Evolutionary conservation across 1,140 invertebrate genomes (phyloP), one percentile per base, ranked within the genome.

Genomic region (Myzus persicae): DNA sequence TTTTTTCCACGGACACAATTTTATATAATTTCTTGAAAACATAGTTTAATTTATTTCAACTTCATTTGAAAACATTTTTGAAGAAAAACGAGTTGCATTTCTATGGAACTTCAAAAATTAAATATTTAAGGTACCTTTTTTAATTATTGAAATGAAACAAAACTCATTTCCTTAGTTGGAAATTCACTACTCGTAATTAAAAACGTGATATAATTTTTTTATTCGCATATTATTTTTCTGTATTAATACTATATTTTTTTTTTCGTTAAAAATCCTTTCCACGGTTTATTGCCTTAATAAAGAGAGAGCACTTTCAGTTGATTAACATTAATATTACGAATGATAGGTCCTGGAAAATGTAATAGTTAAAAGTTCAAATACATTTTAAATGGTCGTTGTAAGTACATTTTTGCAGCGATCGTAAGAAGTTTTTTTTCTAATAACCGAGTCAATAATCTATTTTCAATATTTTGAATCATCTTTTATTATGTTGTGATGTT

Each of bases 171-270:
- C 24, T 90, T 42, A 9, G 36, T 90, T 40, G 24, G 18, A 90
- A 31, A 90, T 54, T 90, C 38, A 90, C 40, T 42, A 67, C 24
- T 67, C 67, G 67, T 90, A 90, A 90, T 90, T 90, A 90, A 90
- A 90, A 90, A 90, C 89, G 51, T 90, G 89, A 90, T 67, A 67
- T 90, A 59, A 42, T 90, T 67, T 67, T 59, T 59, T 42, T 44
- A 42, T 90, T 40, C n/a, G 2, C 38, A 59, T 90, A 59, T 59
- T 90, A 59, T 59, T 59, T n/a, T n/a, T 76, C 59, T 76, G 18
- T 76, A 76, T 59, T 42, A 20, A 24, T 89, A 36, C 42, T 90
- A 26, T 59, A 18, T 48, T 51, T 38, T 51, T 36, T 48, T 89
- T 89, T 67, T 67, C 48, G 9, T 54, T 11, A 7, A 11, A 40